Evolutionary conservation across 2,888 invertebrate species (phyloP).

Genomic region (Orchestes rusci): DNA sequence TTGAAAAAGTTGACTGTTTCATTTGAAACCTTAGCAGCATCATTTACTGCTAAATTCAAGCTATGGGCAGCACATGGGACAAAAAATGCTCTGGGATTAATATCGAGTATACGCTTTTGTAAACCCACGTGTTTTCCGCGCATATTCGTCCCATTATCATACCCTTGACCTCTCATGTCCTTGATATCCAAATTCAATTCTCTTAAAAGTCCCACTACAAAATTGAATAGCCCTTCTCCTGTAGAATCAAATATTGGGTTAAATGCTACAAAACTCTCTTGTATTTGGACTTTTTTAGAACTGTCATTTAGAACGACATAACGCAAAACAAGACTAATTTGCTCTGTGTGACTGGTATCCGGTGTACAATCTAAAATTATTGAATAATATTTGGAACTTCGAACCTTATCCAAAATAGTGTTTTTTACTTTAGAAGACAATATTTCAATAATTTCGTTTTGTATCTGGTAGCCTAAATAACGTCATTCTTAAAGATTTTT

Average conservation of each 20-base stretch:
- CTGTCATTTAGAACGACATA: slow-evolving; percentile 4
- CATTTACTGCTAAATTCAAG: slow-evolving; percentile 27
- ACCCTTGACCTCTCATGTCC: slow-evolving; percentile 25
- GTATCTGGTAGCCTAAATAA: slow-evolving; percentile 5
- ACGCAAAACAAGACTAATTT: slow-evolving; percentile 32
- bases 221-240: slow-evolving; percentile 29
- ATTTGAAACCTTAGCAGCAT: slow-evolving; percentile 21
- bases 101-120: slow-evolving; percentile 21
- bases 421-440: slow-evolving; percentile 6
- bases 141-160: slow-evolving; percentile 26
- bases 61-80: slow-evolving; percentile 28
- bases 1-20: slow-evolving; percentile 12
- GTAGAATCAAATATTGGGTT: slow-evolving; percentile 17
- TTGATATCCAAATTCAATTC: background rate
- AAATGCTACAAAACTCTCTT: slow-evolving; percentile 21
- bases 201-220: slow-evolving; percentile 6
- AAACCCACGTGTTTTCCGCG: slow-evolving; percentile 20
- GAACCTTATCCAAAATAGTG: slow-evolving; percentile 15
- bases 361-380: slow-evolving; percentile 28
- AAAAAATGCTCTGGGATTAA: slow-evolving; percentile 26
- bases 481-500: slow-evolving; percentile 1
- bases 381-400: slow-evolving; percentile 30
- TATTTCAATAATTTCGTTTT: slow-evolving; percentile 9
- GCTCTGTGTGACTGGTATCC: slow-evolving; percentile 33
- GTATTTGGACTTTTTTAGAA: slow-evolving; percentile 23